These are phyloP conservation scores for Melanaphis sacchari DNA, from an alignment of 1,140 invertebrate genomes.

Conservation along the genomic window DNA sequence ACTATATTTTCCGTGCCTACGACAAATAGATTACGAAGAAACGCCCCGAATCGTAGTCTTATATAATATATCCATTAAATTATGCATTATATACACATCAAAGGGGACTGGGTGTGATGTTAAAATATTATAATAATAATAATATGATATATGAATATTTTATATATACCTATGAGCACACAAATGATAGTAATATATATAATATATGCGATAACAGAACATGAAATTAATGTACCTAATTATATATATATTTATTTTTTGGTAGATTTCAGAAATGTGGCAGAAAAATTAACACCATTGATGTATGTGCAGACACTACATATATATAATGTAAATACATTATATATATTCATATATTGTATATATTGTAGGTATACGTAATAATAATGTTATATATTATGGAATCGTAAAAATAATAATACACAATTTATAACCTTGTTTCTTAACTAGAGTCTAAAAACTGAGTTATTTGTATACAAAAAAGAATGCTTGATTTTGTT, in stretches of 20 bases:
- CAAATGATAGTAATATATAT: neutral
- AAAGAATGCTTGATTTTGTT: no score
- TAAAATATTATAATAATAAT: neutral
- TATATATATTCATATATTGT: no score
- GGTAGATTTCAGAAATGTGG: neutral
- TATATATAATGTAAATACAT: no score
- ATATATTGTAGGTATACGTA: no score
- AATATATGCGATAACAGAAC: neutral
- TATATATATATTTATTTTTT: no score
- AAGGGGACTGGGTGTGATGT: neutral
- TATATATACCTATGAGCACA: neutral
- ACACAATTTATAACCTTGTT: no score
- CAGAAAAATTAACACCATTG: neutral
- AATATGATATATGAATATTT: neutral
- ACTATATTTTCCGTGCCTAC: neutral
- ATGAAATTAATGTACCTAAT: neutral
- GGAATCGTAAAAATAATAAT: no score
- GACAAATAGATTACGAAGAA: neutral
- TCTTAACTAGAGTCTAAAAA: no score
- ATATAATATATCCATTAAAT: neutral
- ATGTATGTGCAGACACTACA: no score
- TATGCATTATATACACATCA: neutral
- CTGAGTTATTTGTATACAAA: no score
- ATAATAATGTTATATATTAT: no score
- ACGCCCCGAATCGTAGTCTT: neutral